Conservation (phyloP, 2,797 vertebrate species). For the Moxostoma hubbsi region DNA sequence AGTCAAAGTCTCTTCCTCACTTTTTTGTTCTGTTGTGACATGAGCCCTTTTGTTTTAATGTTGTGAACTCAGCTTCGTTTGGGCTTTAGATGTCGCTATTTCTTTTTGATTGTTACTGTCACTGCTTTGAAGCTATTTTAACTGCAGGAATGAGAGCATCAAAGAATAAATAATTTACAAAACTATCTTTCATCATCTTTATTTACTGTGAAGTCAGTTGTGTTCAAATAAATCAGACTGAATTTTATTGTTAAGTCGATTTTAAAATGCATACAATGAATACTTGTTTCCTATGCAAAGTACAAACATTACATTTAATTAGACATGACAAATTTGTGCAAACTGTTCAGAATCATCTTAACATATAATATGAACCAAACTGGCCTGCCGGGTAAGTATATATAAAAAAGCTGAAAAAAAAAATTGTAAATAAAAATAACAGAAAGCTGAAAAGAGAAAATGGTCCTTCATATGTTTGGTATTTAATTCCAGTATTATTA, state of each 20-base stretch:
- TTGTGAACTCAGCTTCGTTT: not conserved
- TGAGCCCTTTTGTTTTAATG: not conserved
- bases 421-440: conserved; percentile 38
- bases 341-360: conserved; percentile 50
- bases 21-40: not conserved
- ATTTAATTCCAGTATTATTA: conserved; percentile 28
- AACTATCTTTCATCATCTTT: no score
- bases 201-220: not conserved
- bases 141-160: no score
- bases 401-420: conserved; percentile 5
- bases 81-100: not conserved
- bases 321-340: conserved; percentile 54
- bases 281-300: conserved; percentile 45
- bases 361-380: conserved; percentile 53
- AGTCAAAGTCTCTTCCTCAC: not conserved
- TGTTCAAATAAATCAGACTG: not conserved
- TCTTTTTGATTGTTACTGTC: not conserved
- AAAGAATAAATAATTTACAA: no score
- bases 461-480: conserved; percentile 42
- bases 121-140: not conserved
- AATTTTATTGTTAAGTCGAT: conserved; percentile 22
- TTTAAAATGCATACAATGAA: conserved; percentile 26
- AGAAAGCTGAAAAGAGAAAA: conserved; percentile 22
- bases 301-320: conserved; percentile 52
- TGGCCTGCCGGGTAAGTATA: conserved; percentile 50